Conservation (phyloP, 2,888 invertebrate species). For the Cremastobaeus sp. region DNA sequence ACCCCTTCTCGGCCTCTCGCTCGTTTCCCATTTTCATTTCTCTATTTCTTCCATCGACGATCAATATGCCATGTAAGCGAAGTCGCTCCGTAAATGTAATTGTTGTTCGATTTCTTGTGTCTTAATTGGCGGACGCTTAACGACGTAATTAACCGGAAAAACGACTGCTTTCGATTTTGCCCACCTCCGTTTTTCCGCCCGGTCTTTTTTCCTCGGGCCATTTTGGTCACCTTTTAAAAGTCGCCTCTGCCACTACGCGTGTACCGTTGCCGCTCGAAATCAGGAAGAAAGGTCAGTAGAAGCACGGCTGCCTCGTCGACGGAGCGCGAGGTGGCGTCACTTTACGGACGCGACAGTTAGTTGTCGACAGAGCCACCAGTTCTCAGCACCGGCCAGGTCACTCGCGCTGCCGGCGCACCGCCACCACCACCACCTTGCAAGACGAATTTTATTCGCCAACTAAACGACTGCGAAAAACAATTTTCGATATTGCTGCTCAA, state of each 20-base stretch:
- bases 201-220: not conserved
- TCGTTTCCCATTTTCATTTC: conserved; percentile 57
- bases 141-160: conserved; percentile 76
- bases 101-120: conserved; percentile 76
- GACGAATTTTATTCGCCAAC: too few relatives aligned
- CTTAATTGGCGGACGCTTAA: conserved; percentile 75
- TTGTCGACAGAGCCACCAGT: conserved; percentile 66
- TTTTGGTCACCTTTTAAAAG: conserved; percentile 44
- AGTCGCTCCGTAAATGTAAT: conserved; percentile 72
- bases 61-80: conserved; percentile 70
- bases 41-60: conserved; percentile 65
- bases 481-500: too few relatives aligned
- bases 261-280: conserved; percentile 41
- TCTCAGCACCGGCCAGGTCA: conserved; percentile 76
- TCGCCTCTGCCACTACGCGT: conserved; percentile 40
- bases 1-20: conserved; percentile 25
- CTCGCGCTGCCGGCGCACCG: not conserved
- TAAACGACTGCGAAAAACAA: too few relatives aligned
- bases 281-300: conserved; percentile 58
- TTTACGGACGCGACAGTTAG: conserved; percentile 41
- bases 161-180: conserved; percentile 57
- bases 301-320: conserved; percentile 29
- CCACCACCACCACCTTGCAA: too few relatives aligned
- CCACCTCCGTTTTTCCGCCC: conserved; percentile 9
- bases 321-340: conserved; percentile 51